Conservation (phyloP, 23 tunicate species). For the Diplosoma virens region DNA sequence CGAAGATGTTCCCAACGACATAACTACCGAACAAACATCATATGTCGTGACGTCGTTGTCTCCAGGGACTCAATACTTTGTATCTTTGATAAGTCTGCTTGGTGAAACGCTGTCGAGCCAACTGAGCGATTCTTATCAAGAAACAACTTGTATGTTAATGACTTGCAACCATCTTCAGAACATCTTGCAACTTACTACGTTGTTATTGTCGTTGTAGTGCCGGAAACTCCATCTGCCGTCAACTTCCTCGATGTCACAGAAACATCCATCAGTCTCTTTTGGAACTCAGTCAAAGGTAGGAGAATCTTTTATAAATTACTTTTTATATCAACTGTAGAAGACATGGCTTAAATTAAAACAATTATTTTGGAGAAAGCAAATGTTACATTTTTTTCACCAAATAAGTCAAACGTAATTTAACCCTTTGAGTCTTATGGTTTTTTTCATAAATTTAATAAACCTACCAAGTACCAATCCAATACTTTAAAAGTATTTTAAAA, state of each 20-base stretch:
- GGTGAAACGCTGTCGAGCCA: constrained; percentile 33
- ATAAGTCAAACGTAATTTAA: too few species aligned
- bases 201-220: not conserved
- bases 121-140: constrained; percentile 18
- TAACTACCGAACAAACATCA: constrained; percentile 17
- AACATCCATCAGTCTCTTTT: constrained; percentile 1
- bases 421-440: too few species aligned
- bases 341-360: too few species aligned
- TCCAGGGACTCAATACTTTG: constrained; percentile 45
- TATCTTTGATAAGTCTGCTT: constrained; percentile 48
- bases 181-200: not conserved
- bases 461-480: too few species aligned
- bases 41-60: constrained; percentile 7
- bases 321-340: too few species aligned
- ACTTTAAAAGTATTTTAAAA: too few species aligned
- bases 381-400: too few species aligned
- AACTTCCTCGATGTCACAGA: not conserved
- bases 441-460: too few species aligned
- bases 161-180: not conserved
- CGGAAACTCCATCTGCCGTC: not conserved
- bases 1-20: not conserved
- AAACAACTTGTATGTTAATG: constrained; percentile 55
- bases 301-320: not conserved
- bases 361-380: too few species aligned
- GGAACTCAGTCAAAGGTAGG: constrained; percentile 48